These are phyloP conservation scores for Rhopalosiphum padi DNA, from an alignment of 1,140 invertebrate genomes.

Conservation along the genomic window DNA sequence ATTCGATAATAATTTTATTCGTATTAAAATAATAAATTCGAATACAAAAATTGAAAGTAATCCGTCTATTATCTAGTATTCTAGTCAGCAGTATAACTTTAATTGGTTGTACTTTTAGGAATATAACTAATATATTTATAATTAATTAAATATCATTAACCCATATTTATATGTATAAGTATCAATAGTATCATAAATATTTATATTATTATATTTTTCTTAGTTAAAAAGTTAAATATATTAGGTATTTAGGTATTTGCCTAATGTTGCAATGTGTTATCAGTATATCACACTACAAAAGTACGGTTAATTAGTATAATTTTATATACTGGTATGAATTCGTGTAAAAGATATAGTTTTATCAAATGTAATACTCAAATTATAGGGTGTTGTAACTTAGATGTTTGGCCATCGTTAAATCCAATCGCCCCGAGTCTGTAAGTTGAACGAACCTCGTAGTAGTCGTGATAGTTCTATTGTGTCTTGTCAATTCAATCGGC, in stretches of 20 bases:
- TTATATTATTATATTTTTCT: not conserved
- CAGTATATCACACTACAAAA: not conserved
- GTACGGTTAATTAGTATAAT: not conserved
- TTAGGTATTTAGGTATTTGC: not conserved
- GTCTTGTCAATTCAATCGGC: not conserved
- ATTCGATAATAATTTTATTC: not conserved
- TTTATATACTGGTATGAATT: not conserved
- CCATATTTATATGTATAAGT: not conserved
- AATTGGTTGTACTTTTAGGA: not conserved
- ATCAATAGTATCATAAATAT: no score
- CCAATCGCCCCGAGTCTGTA: not conserved
- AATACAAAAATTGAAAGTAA: not conserved
- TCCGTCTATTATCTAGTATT: not conserved
- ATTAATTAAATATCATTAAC: not conserved
- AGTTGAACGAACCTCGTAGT: slow-evolving; percentile 43
- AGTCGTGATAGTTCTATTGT: not conserved
- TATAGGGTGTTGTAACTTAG: not conserved
- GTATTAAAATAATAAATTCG: not conserved
- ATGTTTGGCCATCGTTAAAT: not conserved
- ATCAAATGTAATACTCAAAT: not conserved
- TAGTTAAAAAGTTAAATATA: not conserved
- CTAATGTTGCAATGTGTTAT: not conserved
- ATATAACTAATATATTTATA: not conserved
- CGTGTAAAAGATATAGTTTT: not conserved
- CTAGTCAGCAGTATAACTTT: not conserved